Base-by-base conservation (phyloP, 2,888 invertebrate species). In the Eupithecia tripunctaria region DNA sequence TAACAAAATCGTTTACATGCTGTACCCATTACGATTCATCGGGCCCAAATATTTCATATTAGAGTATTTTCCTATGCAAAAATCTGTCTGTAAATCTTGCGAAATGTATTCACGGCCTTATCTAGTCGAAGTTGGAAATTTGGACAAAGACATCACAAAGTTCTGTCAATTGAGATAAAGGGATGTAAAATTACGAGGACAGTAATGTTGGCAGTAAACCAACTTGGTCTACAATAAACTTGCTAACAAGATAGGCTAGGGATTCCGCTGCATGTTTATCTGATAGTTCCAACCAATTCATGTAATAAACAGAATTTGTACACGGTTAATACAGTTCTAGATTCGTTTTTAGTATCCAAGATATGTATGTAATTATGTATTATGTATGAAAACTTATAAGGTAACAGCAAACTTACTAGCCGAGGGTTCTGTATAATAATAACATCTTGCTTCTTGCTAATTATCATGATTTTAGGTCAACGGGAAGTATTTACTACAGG, bases 131-230 rank as follows among this genome's bases (percentile, higher is more conserved):
- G 84, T 86, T 86, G 76, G 79, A 77, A 84, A 84, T 84, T 85
- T 79, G 82, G 82, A 84, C 85, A 85, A 91, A 91, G 91, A 88
- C 91, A 90, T 89, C 89, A 87, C 84, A 85, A 90, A 91, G 87
- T 92, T 89, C 87, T 87, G 88, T 85, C 88, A 86, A 89, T 90
- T 87, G 86, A 90, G 91, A 91, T 91, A 92, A 91, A 91, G 91
- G 89, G 89, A 91, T 87, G 88, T 90, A 88, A 92, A 91, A 91
- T 91, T 89, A 91, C 88, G 88, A 88, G 86, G 85, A 87, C 88
- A 88, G 88, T 90, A 86, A 91, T 86, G 87, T 84, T 82, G 84
- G 86, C 81, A 84, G 85, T 88, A 89, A 89, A 90, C 84, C 86
- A 86, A 89, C 84, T 87, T 84, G 81, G 80, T 84, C 81, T 75